Conservation (phyloP, 2,113 vertebrate genomes). For the Oxyura jamaicensis region DNA sequence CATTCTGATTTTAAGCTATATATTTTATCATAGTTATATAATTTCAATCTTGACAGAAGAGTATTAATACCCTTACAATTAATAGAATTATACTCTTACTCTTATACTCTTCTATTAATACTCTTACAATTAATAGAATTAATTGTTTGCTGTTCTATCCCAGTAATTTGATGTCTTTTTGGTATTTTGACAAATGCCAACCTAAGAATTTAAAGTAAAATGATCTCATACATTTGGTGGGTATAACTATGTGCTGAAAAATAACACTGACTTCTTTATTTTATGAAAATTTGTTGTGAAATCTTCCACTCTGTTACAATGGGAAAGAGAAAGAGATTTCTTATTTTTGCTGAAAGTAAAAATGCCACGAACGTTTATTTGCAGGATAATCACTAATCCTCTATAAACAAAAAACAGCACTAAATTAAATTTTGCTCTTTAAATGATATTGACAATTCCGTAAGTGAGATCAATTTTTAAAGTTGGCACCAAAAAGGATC, state of each 20-base stretch:
- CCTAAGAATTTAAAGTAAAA: background rate
- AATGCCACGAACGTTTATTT: background rate
- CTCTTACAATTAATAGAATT: too few species aligned
- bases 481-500: conserved; percentile 68
- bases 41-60: background rate
- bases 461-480: conserved; percentile 76
- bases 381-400: conserved; percentile 17
- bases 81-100: too few species aligned
- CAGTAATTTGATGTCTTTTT: background rate
- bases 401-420: background rate
- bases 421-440: conserved; percentile 62
- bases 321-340: background rate
- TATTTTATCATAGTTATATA: background rate
- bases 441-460: conserved; percentile 63
- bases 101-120: too few species aligned
- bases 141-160: background rate
- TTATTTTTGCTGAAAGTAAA: background rate
- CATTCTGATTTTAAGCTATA: background rate
- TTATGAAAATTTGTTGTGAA: background rate
- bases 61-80: too few species aligned
- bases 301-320: background rate
- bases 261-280: background rate
- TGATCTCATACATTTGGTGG: background rate
- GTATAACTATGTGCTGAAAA: background rate
- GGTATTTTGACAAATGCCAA: background rate